Conservation (phyloP, 2,113 vertebrate species). For the Sterrhoptilus dennistouni region DNA sequence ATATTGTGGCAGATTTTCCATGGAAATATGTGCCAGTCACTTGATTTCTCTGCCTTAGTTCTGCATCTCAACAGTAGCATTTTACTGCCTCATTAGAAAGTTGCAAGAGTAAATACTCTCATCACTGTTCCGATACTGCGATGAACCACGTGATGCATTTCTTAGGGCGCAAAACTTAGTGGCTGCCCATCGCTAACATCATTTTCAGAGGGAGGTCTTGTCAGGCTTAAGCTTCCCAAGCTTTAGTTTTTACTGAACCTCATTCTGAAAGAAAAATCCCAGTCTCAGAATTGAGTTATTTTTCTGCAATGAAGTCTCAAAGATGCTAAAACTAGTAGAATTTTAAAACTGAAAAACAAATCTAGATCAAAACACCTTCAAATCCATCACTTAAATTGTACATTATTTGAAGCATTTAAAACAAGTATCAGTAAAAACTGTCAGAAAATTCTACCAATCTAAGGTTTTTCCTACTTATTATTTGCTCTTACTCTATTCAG, state of each 20-base stretch:
- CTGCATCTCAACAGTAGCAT: not conserved
- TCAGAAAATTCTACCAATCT: not conserved
- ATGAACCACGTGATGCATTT: not conserved
- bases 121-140: not conserved
- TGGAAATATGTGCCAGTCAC: not conserved
- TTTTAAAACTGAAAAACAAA: not conserved
- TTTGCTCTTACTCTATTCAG: not conserved
- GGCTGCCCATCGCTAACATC: not conserved
- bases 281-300: not conserved
- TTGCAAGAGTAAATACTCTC: not conserved
- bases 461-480: not conserved
- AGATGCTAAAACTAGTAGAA: not conserved
- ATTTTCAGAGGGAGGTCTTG: not conserved
- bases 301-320: not conserved
- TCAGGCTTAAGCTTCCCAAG: not conserved
- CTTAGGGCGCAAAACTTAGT: not conserved
- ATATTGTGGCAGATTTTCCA: not conserved
- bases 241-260: not conserved
- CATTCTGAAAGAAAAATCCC: not conserved
- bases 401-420: not conserved
- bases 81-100: not conserved
- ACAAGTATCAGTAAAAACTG: not conserved
- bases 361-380: not conserved
- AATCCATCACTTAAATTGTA: not conserved
- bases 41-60: not conserved